Evolutionary conservation across 2,888 invertebrate genomes (phyloP).

Genomic region (Yponomeuta plumbellus): DNA sequence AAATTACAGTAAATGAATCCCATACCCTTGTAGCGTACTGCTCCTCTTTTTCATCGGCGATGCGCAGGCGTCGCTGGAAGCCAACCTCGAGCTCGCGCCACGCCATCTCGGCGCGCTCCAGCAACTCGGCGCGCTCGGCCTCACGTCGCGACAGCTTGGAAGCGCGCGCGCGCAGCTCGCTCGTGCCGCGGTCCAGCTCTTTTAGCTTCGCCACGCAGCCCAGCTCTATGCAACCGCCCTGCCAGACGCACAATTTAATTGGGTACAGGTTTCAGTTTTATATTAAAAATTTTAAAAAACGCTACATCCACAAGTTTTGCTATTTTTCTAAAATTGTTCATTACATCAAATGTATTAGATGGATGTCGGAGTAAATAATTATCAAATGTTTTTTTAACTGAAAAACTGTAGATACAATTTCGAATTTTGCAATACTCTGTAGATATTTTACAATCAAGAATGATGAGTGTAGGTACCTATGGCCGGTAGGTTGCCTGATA

Average conservation of each 20-base stretch:
- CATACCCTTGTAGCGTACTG: conserved; percentile 25
- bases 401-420: no score
- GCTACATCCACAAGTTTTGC: no score
- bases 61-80: conserved; percentile 46
- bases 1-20: neutral
- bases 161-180: neutral
- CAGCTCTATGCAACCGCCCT: conserved; percentile 51
- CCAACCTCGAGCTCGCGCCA: conserved; percentile 60
- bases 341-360: no score
- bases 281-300: no score
- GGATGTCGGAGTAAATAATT: no score
- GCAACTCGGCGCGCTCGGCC: conserved; percentile 47
- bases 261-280: neutral
- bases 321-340: no score
- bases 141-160: conserved; percentile 34
- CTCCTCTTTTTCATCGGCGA: conserved; percentile 51
- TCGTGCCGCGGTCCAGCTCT: conserved; percentile 27
- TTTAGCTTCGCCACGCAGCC: conserved; percentile 39
- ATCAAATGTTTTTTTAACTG: no score
- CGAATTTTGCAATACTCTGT: no score
- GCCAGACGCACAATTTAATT: neutral
- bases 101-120: conserved; percentile 59
- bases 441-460: no score
- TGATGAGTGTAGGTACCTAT: no score
- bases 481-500: no score